Evolutionary conservation across 2,113 vertebrate genomes (phyloP).

Genomic region (Brachyistius frenatus): DNA sequence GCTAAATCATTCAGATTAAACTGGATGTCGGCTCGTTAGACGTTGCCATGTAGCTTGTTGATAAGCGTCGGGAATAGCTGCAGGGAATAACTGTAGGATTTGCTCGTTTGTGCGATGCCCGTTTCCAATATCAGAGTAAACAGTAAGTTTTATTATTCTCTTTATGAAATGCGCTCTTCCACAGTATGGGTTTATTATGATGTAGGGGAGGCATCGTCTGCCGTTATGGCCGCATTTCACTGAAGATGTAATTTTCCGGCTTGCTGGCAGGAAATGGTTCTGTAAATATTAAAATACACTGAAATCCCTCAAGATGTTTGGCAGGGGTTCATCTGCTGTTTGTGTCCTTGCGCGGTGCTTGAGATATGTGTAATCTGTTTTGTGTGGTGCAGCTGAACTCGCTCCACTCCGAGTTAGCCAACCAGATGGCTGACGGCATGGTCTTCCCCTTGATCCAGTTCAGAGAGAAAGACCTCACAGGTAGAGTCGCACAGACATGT

Average conservation of each 20-base stretch:
- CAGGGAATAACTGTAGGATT: conserved; percentile 35
- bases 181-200: conserved; percentile 27
- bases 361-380: conserved; percentile 48
- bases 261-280: conserved; percentile 44
- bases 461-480: conserved; percentile 97
- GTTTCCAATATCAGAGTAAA: conserved; percentile 43
- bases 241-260: conserved; percentile 44
- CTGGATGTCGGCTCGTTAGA: conserved; percentile 17
- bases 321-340: conserved; percentile 14
- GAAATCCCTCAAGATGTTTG: conserved; percentile 59
- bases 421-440: conserved; percentile 96
- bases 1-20: conserved; percentile 47
- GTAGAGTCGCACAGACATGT: conserved; percentile 68
- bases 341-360: conserved; percentile 29
- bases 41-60: conserved; percentile 20
- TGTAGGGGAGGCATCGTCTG: conserved; percentile 21
- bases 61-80: conserved; percentile 44
- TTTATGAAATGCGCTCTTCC: conserved; percentile 26
- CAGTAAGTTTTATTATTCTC: conserved; percentile 37
- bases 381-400: conserved; percentile 89
- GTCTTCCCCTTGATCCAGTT: conserved; percentile 96
- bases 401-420: conserved; percentile 92
- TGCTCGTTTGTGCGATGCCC: conserved; percentile 13
- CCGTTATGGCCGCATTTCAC: conserved; percentile 11
- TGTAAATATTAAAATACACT: conserved; percentile 16